Percentiles rank a stretch among this genome's conserved stretches.
phyloP scores from a whole-genome alignment of 2,113 vertebrate species.

The Elachura formosa region DNA sequence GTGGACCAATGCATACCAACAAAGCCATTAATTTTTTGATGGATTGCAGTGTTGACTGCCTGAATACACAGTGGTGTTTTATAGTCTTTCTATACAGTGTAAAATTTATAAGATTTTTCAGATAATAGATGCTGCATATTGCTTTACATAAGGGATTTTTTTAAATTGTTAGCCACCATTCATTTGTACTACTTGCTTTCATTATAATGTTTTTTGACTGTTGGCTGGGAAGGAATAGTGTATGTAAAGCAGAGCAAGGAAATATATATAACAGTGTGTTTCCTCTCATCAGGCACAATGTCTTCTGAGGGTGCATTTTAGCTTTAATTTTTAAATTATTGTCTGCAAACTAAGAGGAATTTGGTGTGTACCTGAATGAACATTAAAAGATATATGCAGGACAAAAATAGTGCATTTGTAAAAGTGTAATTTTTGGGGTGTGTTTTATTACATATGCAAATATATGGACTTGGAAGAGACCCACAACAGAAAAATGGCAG shows the following conservation, averaged over 20 bases:
- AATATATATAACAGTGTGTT: background rate
- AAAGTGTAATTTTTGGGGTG: too few species aligned
- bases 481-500: background rate
- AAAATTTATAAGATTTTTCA: background rate
- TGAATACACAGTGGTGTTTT: background rate
- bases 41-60: background rate
- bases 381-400: background rate
- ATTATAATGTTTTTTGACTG: background rate
- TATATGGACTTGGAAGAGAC: background rate
- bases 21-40: background rate
- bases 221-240: background rate
- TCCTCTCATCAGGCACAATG: background rate
- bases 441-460: background rate
- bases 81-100: background rate
- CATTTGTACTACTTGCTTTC: background rate
- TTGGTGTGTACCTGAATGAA: background rate
- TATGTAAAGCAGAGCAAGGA: background rate
- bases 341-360: background rate
- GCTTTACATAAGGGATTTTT: background rate
- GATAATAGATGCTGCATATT: background rate
- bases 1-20: background rate
- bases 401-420: background rate
- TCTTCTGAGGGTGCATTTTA: background rate
- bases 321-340: background rate
- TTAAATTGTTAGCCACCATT: background rate